phyloP scores from a whole-genome alignment of 1,140 invertebrate genomes.

The Trypoxylus dichotomus region DNA sequence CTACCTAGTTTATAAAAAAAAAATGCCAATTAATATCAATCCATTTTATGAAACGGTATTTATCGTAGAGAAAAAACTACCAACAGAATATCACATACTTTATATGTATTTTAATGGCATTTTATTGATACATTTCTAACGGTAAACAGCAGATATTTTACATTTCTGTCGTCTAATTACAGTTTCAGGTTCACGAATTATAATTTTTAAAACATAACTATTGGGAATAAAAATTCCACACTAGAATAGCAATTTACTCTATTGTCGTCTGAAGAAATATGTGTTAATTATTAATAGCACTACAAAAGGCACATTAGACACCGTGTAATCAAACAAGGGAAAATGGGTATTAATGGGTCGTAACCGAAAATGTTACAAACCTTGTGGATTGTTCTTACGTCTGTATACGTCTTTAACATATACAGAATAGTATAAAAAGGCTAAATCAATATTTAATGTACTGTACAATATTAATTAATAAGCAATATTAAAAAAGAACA shows the following conservation, averaged over 20 bases:
- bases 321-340: too few species aligned
- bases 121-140: conserved; percentile 19
- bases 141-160: not conserved
- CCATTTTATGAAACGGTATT: not conserved
- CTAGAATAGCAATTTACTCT: not conserved
- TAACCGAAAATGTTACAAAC: too few species aligned
- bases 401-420: too few species aligned
- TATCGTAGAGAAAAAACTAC: not conserved
- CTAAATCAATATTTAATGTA: too few species aligned
- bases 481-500: too few species aligned
- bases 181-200: not conserved
- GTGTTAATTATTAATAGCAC: not conserved
- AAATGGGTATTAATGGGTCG: too few species aligned
- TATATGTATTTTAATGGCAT: conserved; percentile 10
- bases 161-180: conserved; percentile 6
- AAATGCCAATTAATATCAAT: not conserved
- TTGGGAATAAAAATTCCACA: not conserved
- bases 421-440: too few species aligned
- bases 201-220: not conserved
- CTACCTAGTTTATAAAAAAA: not conserved
- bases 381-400: too few species aligned
- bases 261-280: not conserved
- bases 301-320: not conserved
- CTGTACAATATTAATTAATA: too few species aligned
- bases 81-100: not conserved